Evolutionary conservation across 1,140 invertebrate species (phyloP).

Genomic region (Scylla paramamosain): DNA sequence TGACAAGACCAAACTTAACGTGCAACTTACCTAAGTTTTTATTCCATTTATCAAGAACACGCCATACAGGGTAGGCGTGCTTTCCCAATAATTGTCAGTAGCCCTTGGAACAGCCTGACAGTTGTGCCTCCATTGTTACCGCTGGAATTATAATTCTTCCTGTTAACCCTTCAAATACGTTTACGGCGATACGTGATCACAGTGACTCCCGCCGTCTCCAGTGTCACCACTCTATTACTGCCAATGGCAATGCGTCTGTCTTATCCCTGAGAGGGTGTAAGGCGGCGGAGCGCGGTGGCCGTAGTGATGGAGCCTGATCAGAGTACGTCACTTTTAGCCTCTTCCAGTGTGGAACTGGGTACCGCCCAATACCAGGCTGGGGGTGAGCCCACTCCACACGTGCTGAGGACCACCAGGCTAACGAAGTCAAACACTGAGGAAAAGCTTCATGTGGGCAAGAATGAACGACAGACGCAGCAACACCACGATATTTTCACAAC

Average conservation of each 20-base stretch:
- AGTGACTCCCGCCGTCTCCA: neutral
- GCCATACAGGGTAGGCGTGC: slow-evolving; percentile 74
- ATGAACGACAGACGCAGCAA: neutral
- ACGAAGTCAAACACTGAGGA: neutral
- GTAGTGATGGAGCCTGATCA: neutral
- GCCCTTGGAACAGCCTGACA: neutral
- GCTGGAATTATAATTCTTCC: slow-evolving; percentile 42
- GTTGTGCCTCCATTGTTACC: slow-evolving; percentile 58
- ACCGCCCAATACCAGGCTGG: slow-evolving; percentile 64
- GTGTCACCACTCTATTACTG: neutral
- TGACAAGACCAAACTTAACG: too few species aligned
- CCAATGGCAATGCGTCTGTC: neutral
- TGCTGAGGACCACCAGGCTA: slow-evolving; percentile 60
- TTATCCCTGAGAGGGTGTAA: neutral
- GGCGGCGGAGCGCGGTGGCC: neutral
- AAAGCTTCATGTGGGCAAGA: neutral
- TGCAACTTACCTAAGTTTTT: slow-evolving; percentile 48
- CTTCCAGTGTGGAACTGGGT: slow-evolving; percentile 70
- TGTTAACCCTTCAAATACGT: neutral
- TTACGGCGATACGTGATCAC: neutral
- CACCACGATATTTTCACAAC: neutral
- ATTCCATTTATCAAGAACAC: slow-evolving; percentile 72
- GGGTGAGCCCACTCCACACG: slow-evolving; percentile 73
- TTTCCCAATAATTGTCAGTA: slow-evolving; percentile 74
- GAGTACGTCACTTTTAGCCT: neutral